Evolutionary conservation across 1,140 invertebrate species (phyloP), one percentile per base, ranked within the genome.

Genomic region (Plodia interpunctella): DNA sequence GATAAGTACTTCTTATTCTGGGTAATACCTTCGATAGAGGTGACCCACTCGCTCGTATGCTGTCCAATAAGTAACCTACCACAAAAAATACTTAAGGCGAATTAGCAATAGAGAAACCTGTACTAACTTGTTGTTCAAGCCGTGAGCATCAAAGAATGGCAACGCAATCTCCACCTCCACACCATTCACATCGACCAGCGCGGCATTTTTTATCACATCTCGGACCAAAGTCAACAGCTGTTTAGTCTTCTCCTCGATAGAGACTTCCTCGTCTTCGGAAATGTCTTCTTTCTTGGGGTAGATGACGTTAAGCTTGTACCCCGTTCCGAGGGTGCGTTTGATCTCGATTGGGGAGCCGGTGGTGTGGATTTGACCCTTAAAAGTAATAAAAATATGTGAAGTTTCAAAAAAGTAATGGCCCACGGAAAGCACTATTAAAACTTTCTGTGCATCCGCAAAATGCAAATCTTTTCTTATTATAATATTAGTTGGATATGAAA

Each of bases 261-360:
- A 65, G 5, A 59, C 50, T 13, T 78, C 69, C 11, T 76, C 68
- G 4, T 49, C 32, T 62, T 21, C 55, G 51, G 19, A 61, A 57
- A 18, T 64, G 38, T 44, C 52, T 0, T 59, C 53, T 0, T 32
- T 17, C 11, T 60, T 57, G 59, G 84, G 76, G 62, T 87, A 93
- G 65, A 89, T 90, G 1, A 92, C 86, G 4, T 91, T 92, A 15
- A 95, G 81, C 59, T 92, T 94, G 83, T 96, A 97, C 0, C 96
- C 96, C 59, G 93, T 91, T 30, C 95, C 95, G 75, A 96, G 94
- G 71, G 94, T 94, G 62, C 91, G 92, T 74, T 96, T 96, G 38
- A 96, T 84, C 60, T 94, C 93, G 61, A 95, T 92, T 1, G 93
- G 92, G 0, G 94, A 93, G 0, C 94, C 94, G 0, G 87, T 76